Evolutionary conservation across 1,140 invertebrate species (phyloP), one percentile per base, ranked within the genome.

Genomic region (Leucophenga varia): DNA sequence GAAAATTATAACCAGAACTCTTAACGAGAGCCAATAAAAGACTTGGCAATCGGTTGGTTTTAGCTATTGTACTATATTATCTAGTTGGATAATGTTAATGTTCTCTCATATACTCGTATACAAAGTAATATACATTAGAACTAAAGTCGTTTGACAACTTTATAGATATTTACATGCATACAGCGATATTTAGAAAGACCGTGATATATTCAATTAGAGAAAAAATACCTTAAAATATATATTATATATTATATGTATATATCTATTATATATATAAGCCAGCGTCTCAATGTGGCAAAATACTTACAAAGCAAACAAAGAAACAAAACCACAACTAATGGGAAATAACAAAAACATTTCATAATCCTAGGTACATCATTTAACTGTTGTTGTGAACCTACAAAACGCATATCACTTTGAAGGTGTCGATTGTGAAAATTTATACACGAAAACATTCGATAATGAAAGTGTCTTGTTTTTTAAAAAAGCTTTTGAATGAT

Each of bases 191-290:
- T 65, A 65, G 61, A 44, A 65, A 67, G 61, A 65, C 59, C 61
- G 61, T 65, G 61, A 65, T 65, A 65, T 65, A 65, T 65, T 65
- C 61, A 63, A 63, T 65, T 65, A 65, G 61, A 59, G 54, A 55
- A 54, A 32, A 41, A 45, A 49, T 49, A 49, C 43, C 43, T 52
- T 47, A 43, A 47, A 51, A 47, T 36, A 25, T 25, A 56, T 21
- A 57, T 52, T 51, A 56, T 55, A 59, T 55, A 63, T 61, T 58
- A 61, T 64, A 60, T 64, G 61, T 64, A 57, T 64, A 64, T 64
- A 64, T 64, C 35, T 51, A 52, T 57, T 54, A 61, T 57, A 60
- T 64, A 57, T 57, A 47, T 61, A 52, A 54, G 51, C 47, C 52
- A 54, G 52, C 43, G 49, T 61, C 59, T 61, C 60, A 53, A 56